Conservation (phyloP, 2,888 invertebrate species). For the Yponomeuta evonymella region DNA sequence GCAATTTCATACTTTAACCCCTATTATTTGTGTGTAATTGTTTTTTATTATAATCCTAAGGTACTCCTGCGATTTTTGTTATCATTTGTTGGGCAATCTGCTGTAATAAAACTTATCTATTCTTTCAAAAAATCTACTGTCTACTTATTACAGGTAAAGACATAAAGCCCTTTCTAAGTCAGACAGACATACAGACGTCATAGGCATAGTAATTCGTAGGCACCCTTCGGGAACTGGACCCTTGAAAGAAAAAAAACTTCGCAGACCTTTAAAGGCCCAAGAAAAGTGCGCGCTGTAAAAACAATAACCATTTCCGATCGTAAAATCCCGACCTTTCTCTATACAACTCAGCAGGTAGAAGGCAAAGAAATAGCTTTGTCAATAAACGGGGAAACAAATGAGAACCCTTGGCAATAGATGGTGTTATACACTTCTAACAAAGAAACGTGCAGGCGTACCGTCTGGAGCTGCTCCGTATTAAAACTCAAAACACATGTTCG, state of each 20-base stretch:
- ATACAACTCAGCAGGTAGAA: conserved; percentile 53
- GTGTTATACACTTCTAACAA: conserved; percentile 34
- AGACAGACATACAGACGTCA: too few species aligned
- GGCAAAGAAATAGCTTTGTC: conserved; percentile 44
- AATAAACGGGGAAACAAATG: conserved; percentile 45
- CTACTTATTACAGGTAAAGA: too few species aligned
- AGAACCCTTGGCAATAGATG: conserved; percentile 44
- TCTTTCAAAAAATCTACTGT: too few species aligned
- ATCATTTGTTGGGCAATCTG: too few species aligned
- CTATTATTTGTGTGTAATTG: too few species aligned
- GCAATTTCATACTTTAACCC: too few species aligned
- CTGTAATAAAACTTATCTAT: too few species aligned
- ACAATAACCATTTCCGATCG: conserved; percentile 39
- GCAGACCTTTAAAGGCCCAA: not conserved
- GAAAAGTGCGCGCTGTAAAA: conserved; percentile 38
- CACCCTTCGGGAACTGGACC: too few species aligned
- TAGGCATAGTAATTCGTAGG: too few species aligned
- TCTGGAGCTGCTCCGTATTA: not conserved
- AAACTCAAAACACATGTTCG: conserved; percentile 50
- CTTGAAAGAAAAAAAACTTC: not conserved
- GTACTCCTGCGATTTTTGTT: too few species aligned
- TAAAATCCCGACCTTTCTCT: conserved; percentile 20
- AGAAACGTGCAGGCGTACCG: not conserved
- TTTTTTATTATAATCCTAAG: too few species aligned
- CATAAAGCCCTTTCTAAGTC: too few species aligned